Evolutionary conservation across 2,113 vertebrate genomes (phyloP), one percentile per base, ranked within the genome.

Genomic region (Crotalus tigris): DNA sequence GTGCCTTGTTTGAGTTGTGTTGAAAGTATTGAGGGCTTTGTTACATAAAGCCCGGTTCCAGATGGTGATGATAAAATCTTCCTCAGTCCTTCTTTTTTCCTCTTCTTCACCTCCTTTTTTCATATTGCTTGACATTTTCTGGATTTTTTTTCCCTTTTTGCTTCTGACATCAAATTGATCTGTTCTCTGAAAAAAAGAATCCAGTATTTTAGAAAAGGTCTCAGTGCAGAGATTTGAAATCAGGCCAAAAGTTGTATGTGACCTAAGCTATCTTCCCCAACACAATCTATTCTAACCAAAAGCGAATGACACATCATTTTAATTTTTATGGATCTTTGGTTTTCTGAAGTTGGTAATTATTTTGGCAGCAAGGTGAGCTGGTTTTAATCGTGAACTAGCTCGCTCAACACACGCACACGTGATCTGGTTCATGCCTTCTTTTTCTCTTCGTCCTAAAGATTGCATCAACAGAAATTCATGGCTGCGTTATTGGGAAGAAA

Each of bases 401-500:
- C 19, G 9, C 39, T 39, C 75, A 44, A 81, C 75, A n/a, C 33
- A 33, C 64, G 5, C 1, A 46, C 24, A 46, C 6, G 13, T 13
- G 8, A 64, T 5, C 13, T 0, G 0, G 3, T 88, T 88, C 24
- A n/a, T 4, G 1, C 9, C 2, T 24, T 87, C 5, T 51, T 51
- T 39, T 51, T 21, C 5, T 21, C 51, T 26, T 5, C 23, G 1
- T 26, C 39, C 39, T 4, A 10, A 90, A 86, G 13, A 64, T 26
- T 53, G 2, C 10, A 86, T n/a, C 3, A 19, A 39, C 21, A 95
- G 95, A 94, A 33, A 0, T 87, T 21, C 93, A 93, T 92, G 69
- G 93, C 0, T 85, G 94, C 29, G 10, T 44, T 17, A 51, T 85
- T 93, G 91, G 26, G 95, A 93, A 95, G 94, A 94, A 94, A 96